Base-by-base conservation (phyloP, 2,113 vertebrate genomes). In the Ochotona princeps region DNA sequence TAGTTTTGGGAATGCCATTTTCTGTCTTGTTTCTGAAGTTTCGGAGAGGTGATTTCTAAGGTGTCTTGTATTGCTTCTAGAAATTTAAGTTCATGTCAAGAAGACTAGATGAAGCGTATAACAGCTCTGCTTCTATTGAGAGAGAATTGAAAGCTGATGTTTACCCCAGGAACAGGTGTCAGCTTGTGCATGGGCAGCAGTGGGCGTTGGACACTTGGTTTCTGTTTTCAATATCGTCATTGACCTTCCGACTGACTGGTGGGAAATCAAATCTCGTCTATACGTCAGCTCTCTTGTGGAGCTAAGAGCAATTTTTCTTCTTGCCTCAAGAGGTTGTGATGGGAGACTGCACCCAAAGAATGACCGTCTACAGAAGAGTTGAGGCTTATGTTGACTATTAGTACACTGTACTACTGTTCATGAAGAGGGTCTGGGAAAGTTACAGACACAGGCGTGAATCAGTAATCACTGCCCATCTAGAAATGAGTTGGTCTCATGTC, bases 231-330 rank as follows among this genome's bases (percentile, higher is more conserved):
- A 80, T 70, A 66, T 79, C 61, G 23, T 4, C n/a, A 26, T 35
- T 38, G 81, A 93, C 76, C 44, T 91, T 51, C 35, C 60, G 72
- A 44, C 30, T 66, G 65, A n/a, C 72, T 2, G 69, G 51, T 93
- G 85, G 83, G 72, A 92, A 75, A 89, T 83, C 30, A 87, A 83
- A 44, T 63, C 60, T 72, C 86, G 5, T 38, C 57, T 10, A 4
- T 14, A 51, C 30, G 65, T 89, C n/a, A 28, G 30, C 10, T 80
- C 21, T 14, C 26, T 74, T 87, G 32, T 15, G 72, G n/a, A 61
- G 70, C 76, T 12, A n/a, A 80, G 35, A 63, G 72, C n/a, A 87
- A 35, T 76, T 81, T 94, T 90, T 72, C 47, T 83, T 92, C 61
- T 83, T 83, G 32, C 51, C 26, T 76, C 30, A n/a, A 61, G 35